phyloP scores from a whole-genome alignment of 2,113 vertebrate species.

The Oceanites oceanicus region DNA sequence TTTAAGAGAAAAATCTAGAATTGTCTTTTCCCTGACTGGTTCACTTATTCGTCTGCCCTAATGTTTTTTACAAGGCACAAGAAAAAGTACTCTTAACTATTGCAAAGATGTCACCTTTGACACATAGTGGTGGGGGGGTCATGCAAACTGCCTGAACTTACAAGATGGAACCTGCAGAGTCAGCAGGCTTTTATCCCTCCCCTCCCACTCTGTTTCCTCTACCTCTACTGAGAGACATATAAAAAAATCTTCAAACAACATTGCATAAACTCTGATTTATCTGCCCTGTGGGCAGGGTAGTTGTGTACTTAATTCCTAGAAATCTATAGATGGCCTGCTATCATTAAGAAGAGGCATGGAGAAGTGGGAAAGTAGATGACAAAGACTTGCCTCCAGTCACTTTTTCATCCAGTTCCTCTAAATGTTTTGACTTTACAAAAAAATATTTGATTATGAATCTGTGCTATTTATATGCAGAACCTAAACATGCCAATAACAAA shows the following conservation, averaged over 20 bases:
- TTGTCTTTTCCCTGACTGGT: not conserved
- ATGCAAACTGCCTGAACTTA: not conserved
- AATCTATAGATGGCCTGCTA: not conserved
- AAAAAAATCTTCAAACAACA: constrained; percentile 13
- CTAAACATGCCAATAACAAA: constrained; percentile 56
- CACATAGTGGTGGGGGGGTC: not conserved
- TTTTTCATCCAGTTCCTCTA: constrained; percentile 53
- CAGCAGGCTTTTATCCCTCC: not conserved
- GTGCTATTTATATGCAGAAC: constrained; percentile 33
- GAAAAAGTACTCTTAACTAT: not conserved
- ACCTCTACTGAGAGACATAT: not conserved
- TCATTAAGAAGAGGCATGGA: not conserved
- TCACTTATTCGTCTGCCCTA: not conserved
- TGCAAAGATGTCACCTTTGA: constrained; percentile 17
- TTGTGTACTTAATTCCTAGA: not conserved
- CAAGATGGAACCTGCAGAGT: not conserved
- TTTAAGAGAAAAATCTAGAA: not conserved
- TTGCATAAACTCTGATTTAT: constrained; percentile 23
- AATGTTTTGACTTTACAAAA: constrained; percentile 57
- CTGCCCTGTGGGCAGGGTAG: not conserved
- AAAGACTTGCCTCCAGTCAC: not conserved
- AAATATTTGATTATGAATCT: constrained; percentile 54
- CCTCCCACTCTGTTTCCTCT: not conserved
- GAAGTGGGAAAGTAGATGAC: not conserved
- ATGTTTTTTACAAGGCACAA: not conserved